A percentile compares a stretch with the other conserved stretches of the same genome.
Conservation (phyloP, 2,113 vertebrate genomes). For the Cyprinodon variegatus region DNA sequence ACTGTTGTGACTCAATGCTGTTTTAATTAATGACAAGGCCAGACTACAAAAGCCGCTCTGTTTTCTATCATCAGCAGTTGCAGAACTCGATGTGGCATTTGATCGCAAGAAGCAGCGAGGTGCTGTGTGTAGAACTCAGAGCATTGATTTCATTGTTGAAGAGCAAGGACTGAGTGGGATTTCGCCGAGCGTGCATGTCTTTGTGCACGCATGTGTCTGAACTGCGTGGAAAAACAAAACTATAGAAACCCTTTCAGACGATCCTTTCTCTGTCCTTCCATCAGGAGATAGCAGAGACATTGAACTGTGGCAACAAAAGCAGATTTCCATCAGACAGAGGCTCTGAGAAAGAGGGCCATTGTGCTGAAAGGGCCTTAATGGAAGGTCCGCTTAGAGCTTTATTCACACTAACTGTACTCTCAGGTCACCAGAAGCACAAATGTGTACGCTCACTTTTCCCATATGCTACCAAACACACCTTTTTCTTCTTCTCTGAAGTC, state of each 20-base stretch:
- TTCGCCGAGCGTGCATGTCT: constrained; percentile 35
- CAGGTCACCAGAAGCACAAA: constrained; percentile 46
- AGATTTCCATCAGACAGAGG: constrained; percentile 73
- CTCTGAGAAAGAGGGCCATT: constrained; percentile 62
- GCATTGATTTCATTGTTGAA: constrained; percentile 73
- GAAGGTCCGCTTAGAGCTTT: constrained; percentile 66
- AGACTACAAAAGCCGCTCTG: constrained; percentile 49
- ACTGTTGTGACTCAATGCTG: background rate
- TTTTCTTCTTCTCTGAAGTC: constrained; percentile 32
- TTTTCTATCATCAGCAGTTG: constrained; percentile 55
- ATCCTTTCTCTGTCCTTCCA: constrained; percentile 62
- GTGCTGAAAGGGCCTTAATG: constrained; percentile 73
- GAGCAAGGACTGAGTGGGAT: constrained; percentile 54
- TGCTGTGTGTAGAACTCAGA: constrained; percentile 51
- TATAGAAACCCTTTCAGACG: constrained; percentile 67
- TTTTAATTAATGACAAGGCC: constrained; percentile 39
- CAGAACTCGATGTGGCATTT: constrained; percentile 69
- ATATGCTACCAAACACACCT: constrained; percentile 43
- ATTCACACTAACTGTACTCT: constrained; percentile 68
- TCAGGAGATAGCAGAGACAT: constrained; percentile 73
- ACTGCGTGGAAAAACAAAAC: constrained; percentile 62
- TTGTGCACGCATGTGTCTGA: constrained; percentile 41
- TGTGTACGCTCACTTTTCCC: constrained; percentile 29
- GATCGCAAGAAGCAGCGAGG: constrained; percentile 69
- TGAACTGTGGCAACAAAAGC: constrained; percentile 73